These are phyloP conservation scores for Rhodophaea formosa DNA, from an alignment of 2,888 invertebrate species.

Conservation along the genomic window DNA sequence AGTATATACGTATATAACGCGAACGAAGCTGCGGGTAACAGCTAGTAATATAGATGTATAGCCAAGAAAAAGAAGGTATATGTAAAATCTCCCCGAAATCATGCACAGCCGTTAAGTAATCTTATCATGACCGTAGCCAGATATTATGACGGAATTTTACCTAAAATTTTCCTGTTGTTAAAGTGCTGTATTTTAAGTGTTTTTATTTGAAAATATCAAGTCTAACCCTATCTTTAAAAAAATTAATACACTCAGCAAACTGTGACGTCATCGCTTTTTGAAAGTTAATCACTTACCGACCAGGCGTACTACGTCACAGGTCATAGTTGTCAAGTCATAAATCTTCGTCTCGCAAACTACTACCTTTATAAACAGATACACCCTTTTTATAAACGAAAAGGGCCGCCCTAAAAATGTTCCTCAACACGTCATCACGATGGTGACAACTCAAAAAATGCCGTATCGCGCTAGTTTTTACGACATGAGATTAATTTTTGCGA, in stretches of 20 bases:
- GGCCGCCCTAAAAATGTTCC: constrained; percentile 30
- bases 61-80: no score
- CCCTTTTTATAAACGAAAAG: constrained; percentile 38
- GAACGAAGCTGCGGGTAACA: no score
- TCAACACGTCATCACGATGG: constrained; percentile 7
- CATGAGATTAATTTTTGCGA: not conserved
- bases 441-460: constrained; percentile 1
- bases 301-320: constrained; percentile 26
- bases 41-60: no score
- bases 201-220: not conserved
- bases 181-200: no score
- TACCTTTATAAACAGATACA: constrained; percentile 55
- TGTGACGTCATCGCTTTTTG: constrained; percentile 29
- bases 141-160: no score
- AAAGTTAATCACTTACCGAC: constrained; percentile 47
- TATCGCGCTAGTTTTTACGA: not conserved
- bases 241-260: not conserved
- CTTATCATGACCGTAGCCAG: no score
- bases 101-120: no score
- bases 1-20: no score
- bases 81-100: no score
- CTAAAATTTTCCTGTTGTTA: no score
- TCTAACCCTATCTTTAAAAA: no score
- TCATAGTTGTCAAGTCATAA: constrained; percentile 42
- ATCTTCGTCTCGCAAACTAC: constrained; percentile 57